Base-by-base conservation (phyloP, 2,113 vertebrate species). In the Empidonax traillii region DNA sequence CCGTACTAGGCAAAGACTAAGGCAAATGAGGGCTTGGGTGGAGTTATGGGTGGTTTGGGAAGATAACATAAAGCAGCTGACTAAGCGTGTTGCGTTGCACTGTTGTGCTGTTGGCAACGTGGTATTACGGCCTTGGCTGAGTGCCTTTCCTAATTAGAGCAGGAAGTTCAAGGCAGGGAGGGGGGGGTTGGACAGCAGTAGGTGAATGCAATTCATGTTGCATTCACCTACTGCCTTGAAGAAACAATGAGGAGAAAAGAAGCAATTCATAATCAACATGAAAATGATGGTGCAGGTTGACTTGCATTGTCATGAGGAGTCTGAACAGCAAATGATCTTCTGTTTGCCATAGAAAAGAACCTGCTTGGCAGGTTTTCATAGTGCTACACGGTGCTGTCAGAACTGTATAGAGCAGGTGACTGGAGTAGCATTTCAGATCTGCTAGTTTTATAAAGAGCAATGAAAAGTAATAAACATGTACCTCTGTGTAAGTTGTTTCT, bases 341-440 rank as follows among this genome's bases (percentile, higher is more conserved):
- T 20, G 19, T 59, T 80, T 74, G 67, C 14, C 59, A 21, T 33
- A 33, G 68, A 68, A 67, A 85, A 56, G 35, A 56, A 79, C 11
- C 49, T 72, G 44, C 28, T 52, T 87, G 69, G 7, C 75, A 84
- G 30, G 23, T 85, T 78, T 77, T 53, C 12, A 3, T 72, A 58
- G 27, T 3, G 28, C 56, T 92, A 59, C 47, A 10, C 75, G 30
- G 3, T 27, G 31, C 58, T 97, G 75, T 94, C 78, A 92, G 71
- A 90, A 44, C 44, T 74, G 52, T 97, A 95, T 90, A 89, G 91
- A 97, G 83, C 91, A 85, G 66, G 67, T 93, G 84, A 44, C 59
- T 72, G 67, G 78, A 96, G 91, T 69, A 97, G 78, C n/a, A 59
- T 58, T 55, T 73, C 31, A 94, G 71, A 76, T 66, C 74, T 51